Evolutionary conservation across 2,113 vertebrate species (phyloP), one percentile per base, ranked within the genome.

Genomic region (Amblyornis subalaris): DNA sequence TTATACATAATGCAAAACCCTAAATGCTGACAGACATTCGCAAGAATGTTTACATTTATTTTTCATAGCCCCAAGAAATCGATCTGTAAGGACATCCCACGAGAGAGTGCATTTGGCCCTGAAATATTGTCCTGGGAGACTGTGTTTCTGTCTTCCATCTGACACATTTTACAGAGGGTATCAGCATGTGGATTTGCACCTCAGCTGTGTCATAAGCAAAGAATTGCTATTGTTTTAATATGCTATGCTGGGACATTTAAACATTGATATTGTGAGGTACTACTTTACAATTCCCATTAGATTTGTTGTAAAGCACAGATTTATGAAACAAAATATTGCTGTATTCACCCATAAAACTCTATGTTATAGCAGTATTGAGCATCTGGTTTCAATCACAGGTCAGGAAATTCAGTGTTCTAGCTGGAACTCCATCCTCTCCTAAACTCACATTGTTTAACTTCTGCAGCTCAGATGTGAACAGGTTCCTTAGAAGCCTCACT

Each of bases 21-120:
- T 76, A 85, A 96, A 96, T 14, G 58, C 85, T 92, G 66, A 67
- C 44, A 85, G 91, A 54, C 53, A 79, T 90, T 58, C 82, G 88
- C 71, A 89, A 88, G 47, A 88, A 96, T 69, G 44, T 82, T 96
- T 91, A 91, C 84, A 85, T 96, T 96, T 95, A 90, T 93, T 97
- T 96, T 97, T 97, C 93, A 94, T 62, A 89, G 70, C 73, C 91
- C 65, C 8, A 21, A 94, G 82, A 97, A 98, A 95, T 35, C 15
- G 5, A 96, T 95, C 93, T 91, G 35, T 71, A 92, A 91, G 93
- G 81, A 76, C 60, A 42, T 93, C 93, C 86, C 90, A 6, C 28
- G 75, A 73, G 95, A 93, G 76, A 50, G 44, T 94, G 44, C 62
- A 84, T 87, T 92, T 97, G 84, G 88, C 38, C 60, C 70, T 87